These are phyloP conservation scores for Riparia riparia DNA, from an alignment of 2,113 vertebrate species.

Conservation along the genomic window DNA sequence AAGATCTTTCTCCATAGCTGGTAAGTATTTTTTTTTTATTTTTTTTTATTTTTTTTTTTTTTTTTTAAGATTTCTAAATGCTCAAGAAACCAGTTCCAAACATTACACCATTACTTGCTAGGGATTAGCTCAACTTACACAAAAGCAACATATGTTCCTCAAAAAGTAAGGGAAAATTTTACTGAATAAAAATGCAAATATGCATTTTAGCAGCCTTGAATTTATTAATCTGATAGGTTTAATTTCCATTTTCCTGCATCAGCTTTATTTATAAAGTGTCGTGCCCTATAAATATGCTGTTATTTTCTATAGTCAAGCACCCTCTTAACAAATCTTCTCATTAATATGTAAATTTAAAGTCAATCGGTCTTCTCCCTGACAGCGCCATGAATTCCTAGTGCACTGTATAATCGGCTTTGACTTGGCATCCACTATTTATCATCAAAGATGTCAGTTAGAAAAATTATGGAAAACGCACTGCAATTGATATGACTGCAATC, in stretches of 20 bases:
- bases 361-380: slow-evolving; percentile 95
- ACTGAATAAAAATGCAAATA: slow-evolving; percentile 96
- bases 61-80: background rate
- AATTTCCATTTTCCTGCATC: slow-evolving; percentile 99
- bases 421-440: slow-evolving; percentile 93
- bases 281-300: slow-evolving; percentile 97
- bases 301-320: slow-evolving; percentile 97
- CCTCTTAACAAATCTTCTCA: slow-evolving; percentile 99
- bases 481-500: slow-evolving; percentile 87
- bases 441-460: slow-evolving; percentile 90
- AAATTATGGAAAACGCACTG: slow-evolving; percentile 84
- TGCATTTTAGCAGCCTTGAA: slow-evolving; percentile 91
- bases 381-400: slow-evolving; percentile 91
- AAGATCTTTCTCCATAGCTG: background rate
- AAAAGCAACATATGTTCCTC: slow-evolving; percentile 23
- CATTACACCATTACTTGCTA: slow-evolving; percentile 18
- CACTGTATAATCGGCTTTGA: slow-evolving; percentile 97
- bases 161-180: slow-evolving; percentile 73
- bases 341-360: slow-evolving; percentile 99
- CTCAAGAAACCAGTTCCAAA: slow-evolving; percentile 22
- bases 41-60: no score
- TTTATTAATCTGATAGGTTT: slow-evolving; percentile 99
- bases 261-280: slow-evolving; percentile 99
- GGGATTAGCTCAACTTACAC: slow-evolving; percentile 58
- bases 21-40: background rate